phyloP scores from a whole-genome alignment of 1,140 invertebrate genomes.

The Nixonia krombeini region DNA sequence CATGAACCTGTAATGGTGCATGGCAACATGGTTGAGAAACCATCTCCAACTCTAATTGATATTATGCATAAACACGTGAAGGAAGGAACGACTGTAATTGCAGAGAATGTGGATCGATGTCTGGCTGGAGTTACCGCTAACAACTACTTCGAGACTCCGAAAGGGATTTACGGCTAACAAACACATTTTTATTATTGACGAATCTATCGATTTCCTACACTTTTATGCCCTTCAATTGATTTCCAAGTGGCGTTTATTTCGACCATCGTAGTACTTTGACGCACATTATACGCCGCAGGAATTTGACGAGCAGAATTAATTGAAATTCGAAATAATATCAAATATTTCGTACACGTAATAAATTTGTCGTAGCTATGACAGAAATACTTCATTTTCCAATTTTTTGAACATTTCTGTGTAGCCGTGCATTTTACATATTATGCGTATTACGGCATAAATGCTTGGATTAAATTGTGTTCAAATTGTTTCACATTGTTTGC shows the following conservation, averaged over 20 bases:
- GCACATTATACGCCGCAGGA: conserved; percentile 11
- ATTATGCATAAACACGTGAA: conserved; percentile 54
- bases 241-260: background rate
- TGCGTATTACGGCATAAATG: no score
- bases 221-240: background rate
- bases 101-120: conserved; percentile 58
- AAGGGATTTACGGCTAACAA: conserved; percentile 54
- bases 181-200: conserved; percentile 44
- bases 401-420: conserved; percentile 67
- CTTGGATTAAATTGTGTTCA: conserved; percentile 54
- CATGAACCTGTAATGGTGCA: conserved; percentile 50
- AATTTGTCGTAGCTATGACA: conserved; percentile 60
- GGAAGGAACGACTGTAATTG: conserved; percentile 64
- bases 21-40: conserved; percentile 39
- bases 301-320: conserved; percentile 4
- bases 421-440: no score
- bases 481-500: no score
- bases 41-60: conserved; percentile 21
- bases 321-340: conserved; percentile 53
- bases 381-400: conserved; percentile 54
- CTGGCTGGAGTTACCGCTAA: conserved; percentile 67
- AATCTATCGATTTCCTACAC: background rate
- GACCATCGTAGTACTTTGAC: background rate
- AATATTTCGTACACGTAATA: conserved; percentile 64
- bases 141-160: conserved; percentile 51